Conservation (phyloP, 2,888 invertebrate genomes). For the Habroteleia sp. region DNA sequence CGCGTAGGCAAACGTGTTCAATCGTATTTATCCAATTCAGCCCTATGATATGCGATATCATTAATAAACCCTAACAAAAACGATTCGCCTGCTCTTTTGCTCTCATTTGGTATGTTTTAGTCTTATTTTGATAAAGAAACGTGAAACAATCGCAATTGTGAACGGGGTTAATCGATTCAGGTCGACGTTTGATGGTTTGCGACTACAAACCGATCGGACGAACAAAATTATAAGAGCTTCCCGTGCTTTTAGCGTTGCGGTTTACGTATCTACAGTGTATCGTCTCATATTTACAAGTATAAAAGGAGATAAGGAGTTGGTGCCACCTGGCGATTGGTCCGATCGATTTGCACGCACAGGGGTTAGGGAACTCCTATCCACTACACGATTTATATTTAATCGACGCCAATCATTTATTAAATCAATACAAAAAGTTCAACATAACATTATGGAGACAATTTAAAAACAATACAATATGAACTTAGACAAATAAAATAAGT, state of each 20-base stretch:
- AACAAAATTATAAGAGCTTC: conserved; percentile 44
- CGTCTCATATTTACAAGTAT: conserved; percentile 57
- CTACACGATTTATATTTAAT: conserved; percentile 27
- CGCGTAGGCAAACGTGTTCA: conserved; percentile 13
- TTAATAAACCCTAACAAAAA: conserved; percentile 25
- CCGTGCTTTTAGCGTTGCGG: conserved; percentile 45
- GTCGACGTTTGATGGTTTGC: not conserved
- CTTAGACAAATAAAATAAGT: conserved; percentile 2
- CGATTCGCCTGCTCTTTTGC: conserved; percentile 19
- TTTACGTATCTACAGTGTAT: conserved; percentile 56
- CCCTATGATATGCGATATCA: conserved; percentile 29
- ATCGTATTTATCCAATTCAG: conserved; percentile 10
- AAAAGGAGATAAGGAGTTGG: conserved; percentile 46
- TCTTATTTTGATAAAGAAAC: conserved; percentile 41
- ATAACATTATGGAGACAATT: too few relatives aligned
- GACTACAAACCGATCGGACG: conserved; percentile 38
- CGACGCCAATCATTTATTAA: conserved; percentile 9
- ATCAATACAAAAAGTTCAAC: too few relatives aligned
- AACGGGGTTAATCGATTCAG: not conserved
- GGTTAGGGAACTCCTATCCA: conserved; percentile 1
- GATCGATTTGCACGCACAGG: conserved; percentile 29
- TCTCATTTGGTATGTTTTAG: conserved; percentile 72
- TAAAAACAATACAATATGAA: not conserved
- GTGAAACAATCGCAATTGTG: conserved; percentile 7
- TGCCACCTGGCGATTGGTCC: conserved; percentile 42